These are phyloP conservation scores for Gobio occitaniae DNA, from an alignment of 2,797 vertebrate species.

Conservation along the genomic window DNA sequence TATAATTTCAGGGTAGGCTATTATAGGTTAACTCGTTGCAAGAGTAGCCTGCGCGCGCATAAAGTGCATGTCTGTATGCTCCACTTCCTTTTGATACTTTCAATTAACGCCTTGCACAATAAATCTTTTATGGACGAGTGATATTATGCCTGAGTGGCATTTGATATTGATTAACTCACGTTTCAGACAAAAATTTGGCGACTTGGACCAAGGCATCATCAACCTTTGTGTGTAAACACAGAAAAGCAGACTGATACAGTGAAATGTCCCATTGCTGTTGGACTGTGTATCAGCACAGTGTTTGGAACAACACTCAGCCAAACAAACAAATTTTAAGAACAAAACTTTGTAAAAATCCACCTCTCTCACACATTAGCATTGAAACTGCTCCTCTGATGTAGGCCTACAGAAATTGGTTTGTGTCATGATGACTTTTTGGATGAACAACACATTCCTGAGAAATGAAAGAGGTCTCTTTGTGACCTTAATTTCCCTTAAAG, in stretches of 20 bases:
- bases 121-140: background rate
- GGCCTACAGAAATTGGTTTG: background rate
- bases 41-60: background rate
- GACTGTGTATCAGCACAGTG: background rate
- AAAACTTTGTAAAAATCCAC: background rate
- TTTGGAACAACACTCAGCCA: background rate
- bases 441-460: background rate
- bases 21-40: background rate
- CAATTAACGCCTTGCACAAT: background rate
- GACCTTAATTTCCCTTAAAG: background rate
- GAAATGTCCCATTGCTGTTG: background rate
- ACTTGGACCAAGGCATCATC: background rate
- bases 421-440: background rate
- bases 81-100: constrained; percentile 18
- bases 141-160: background rate
- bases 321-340: background rate
- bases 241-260: background rate
- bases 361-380: background rate
- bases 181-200: background rate
- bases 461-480: background rate
- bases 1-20: background rate
- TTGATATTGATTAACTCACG: background rate
- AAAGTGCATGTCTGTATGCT: background rate
- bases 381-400: background rate
- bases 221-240: background rate